These are phyloP conservation scores for Muschampia plurimacula DNA, from an alignment of 2,888 invertebrate species.

Conservation along the genomic window DNA sequence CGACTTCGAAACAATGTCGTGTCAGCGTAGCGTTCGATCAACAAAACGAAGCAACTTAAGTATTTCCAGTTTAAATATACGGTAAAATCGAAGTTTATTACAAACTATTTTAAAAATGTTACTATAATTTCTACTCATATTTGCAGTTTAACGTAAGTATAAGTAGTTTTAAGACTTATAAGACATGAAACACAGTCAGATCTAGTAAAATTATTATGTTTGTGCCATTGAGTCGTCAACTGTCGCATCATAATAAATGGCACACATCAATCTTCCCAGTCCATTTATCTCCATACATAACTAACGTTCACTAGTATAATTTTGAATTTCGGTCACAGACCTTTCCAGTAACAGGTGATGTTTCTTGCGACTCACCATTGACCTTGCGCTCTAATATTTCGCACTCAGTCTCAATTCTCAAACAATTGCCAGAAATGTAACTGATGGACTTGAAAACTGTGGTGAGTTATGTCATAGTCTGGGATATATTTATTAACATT, in stretches of 20 bases:
- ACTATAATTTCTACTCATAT: not conserved
- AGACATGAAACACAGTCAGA: not conserved
- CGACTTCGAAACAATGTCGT: constrained; percentile 12
- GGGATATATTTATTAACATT: constrained; percentile 58
- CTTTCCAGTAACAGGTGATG: constrained; percentile 17
- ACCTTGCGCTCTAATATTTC: constrained; percentile 27
- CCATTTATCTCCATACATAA: constrained; percentile 18
- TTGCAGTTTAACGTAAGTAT: not conserved
- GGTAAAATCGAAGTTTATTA: too few relatives aligned
- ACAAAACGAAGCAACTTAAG: not conserved
- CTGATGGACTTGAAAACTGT: constrained; percentile 44
- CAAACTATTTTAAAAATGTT: too few relatives aligned
- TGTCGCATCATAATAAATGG: constrained; percentile 15
- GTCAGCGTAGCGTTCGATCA: not conserved
- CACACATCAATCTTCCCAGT: constrained; percentile 13
- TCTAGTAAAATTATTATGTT: constrained; percentile 8
- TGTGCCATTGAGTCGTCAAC: constrained; percentile 15
- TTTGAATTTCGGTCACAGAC: constrained; percentile 10
- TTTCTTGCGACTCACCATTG: constrained; percentile 18
- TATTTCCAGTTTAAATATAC: not conserved
- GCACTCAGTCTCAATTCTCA: constrained; percentile 17
- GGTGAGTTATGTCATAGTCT: constrained; percentile 56
- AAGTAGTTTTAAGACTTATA: not conserved
- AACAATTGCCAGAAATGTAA: constrained; percentile 27
- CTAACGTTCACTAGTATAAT: constrained; percentile 15